phyloP scores from a whole-genome alignment of 2,113 vertebrate species.

The Trematocara nigrifrons region DNA sequence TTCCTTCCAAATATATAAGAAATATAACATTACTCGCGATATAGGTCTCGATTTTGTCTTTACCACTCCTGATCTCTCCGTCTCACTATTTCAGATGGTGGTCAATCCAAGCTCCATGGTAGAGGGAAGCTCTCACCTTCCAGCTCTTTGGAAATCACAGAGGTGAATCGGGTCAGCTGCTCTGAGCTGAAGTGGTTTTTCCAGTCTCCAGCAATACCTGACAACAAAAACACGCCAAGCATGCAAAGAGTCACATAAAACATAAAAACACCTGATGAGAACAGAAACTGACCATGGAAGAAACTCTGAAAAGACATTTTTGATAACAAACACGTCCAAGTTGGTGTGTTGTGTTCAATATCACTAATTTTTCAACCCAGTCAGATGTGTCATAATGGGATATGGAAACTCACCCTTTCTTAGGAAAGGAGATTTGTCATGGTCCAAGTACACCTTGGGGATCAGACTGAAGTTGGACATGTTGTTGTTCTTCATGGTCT shows the following conservation, averaged over 20 bases:
- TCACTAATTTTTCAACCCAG: background rate
- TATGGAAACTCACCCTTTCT: constrained; percentile 67
- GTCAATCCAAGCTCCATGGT: constrained; percentile 52
- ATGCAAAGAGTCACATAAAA: background rate
- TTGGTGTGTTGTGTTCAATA: background rate
- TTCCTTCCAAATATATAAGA: background rate
- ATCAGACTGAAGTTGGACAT: constrained; percentile 73
- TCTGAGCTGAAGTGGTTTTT: constrained; percentile 74
- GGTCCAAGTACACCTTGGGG: constrained; percentile 29
- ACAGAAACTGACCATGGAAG: background rate
- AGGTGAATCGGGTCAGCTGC: constrained; percentile 62
- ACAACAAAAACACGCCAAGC: background rate
- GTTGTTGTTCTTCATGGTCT: constrained; percentile 69
- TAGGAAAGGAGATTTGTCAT: constrained; percentile 51
- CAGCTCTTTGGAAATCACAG: constrained; percentile 64
- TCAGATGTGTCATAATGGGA: background rate
- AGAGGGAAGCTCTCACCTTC: constrained; percentile 55
- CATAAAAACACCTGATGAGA: background rate
- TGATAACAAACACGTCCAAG: background rate
- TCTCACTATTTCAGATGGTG: background rate
- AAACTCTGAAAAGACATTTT: background rate
- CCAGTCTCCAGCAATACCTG: constrained; percentile 77
- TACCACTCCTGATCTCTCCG: background rate
- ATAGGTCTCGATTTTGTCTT: background rate
- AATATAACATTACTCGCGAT: background rate